Evolutionary conservation across 1,140 invertebrate species (phyloP), one percentile per base, ranked within the genome.

Genomic region (Caerostris darwini): DNA sequence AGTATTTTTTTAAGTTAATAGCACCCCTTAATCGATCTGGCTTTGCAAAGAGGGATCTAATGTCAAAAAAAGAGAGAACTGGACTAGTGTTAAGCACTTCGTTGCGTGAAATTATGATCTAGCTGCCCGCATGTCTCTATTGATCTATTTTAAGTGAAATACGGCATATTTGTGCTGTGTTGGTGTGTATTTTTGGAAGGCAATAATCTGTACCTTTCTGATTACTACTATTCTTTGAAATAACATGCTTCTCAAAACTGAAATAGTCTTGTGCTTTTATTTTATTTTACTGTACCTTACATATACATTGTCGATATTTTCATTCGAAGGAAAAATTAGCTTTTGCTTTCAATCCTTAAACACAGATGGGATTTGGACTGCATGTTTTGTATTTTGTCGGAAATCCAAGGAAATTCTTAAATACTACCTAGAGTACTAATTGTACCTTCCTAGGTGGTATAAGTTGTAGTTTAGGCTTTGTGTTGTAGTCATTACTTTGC

Each of bases 121-220:
- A 54, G 8, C 34, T 6, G 5, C 53, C 82, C 12, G 7, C 8
- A 34, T 19, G 85, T 4, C 7, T 64, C 7, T 87, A 87, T 87
- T 61, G 85, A 87, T 61, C 50, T 87, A 19, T 77, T 77, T 77
- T 77, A 77, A 77, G 50, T 77, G 71, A 77, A n/a, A n/a, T 34
- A 19, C 71, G n/a, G 19, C n/a, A 53, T 10, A 53, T 8, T 34
- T 7, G n/a, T 53, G 71, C n/a, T 77, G 10, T 77, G 71, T 7
- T 77, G 50, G 50, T n/a, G 71, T 77, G n/a, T 3, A 0, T 77
- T 64, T 14, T 64, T 10, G 7, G 12, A 17, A 17, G 12, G 53
- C 12, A 64, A 17, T 14, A 64, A 17, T 64, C 61, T 64, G 17
- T 1, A 17, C 61, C 8, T 14, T 64, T 64, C 61, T 64, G 17